phyloP scores from a whole-genome alignment of 2,797 vertebrate species.

The Hypotaenidia okinawae region DNA sequence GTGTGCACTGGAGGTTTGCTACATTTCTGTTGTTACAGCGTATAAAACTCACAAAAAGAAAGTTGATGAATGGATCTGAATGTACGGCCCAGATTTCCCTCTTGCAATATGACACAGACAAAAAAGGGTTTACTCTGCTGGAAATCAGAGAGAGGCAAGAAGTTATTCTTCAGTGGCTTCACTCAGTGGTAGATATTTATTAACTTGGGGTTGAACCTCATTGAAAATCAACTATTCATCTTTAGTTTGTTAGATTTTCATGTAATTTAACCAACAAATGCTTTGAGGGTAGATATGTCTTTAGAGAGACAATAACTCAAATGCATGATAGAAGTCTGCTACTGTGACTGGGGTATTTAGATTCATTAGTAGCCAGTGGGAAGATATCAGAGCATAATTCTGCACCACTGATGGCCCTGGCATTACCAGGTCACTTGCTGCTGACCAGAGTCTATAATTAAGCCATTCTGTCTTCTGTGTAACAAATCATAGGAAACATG shows the following conservation, averaged over 20 bases:
- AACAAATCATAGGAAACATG: background rate
- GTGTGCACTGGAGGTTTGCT: background rate
- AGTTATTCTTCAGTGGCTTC: background rate
- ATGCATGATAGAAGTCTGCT: background rate
- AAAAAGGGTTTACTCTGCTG: background rate
- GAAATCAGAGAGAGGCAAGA: background rate
- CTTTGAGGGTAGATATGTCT: background rate
- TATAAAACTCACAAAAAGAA: background rate
- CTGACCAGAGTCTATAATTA: background rate
- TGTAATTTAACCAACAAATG: background rate
- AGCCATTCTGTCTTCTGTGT: background rate
- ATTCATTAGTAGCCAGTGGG: background rate
- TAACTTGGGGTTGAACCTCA: background rate
- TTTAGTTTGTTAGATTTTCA: background rate
- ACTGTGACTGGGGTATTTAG: background rate
- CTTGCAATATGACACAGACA: background rate
- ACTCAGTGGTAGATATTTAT: background rate
- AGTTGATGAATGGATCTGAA: background rate
- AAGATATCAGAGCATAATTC: background rate
- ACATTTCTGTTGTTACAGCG: background rate
- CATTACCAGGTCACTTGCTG: background rate
- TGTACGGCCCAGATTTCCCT: background rate
- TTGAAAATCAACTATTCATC: background rate
- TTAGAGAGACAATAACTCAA: background rate
- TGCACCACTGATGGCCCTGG: background rate